Conservation (phyloP, 2,113 vertebrate genomes). For the Mirounga angustirostris region DNA sequence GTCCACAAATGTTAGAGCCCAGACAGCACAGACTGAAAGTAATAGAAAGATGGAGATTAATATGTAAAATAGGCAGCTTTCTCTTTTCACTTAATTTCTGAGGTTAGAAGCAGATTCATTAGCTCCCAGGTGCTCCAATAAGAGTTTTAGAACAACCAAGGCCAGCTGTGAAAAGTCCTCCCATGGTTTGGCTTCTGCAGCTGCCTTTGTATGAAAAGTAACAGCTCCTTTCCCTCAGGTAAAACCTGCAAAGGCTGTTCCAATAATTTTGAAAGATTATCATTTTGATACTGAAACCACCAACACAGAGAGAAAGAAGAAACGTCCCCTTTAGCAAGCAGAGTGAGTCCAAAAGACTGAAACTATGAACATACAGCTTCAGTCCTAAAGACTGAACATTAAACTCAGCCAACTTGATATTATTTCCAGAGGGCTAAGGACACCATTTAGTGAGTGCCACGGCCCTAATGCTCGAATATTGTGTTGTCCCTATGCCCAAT, state of each 20-base stretch:
- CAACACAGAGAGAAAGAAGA: conserved; percentile 3
- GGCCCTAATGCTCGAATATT: not conserved
- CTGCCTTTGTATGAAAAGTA: conserved; percentile 30
- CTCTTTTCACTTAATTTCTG: not conserved
- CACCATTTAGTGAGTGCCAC: not conserved
- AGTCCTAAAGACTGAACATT: not conserved
- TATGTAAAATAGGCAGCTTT: not conserved
- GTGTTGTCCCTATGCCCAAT: not conserved
- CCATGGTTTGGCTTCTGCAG: not conserved
- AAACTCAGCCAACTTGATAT: not conserved
- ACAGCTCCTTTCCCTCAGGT: conserved; percentile 38
- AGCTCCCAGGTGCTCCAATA: not conserved
- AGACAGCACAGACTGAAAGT: not conserved
- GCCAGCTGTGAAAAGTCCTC: conserved; percentile 23
- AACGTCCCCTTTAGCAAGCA: not conserved
- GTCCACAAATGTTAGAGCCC: not conserved
- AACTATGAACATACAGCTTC: not conserved
- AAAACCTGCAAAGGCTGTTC: conserved; percentile 21
- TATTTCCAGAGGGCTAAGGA: not conserved
- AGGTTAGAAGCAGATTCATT: not conserved
- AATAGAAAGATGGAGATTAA: not conserved
- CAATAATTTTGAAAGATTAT: conserved; percentile 4
- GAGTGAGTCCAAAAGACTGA: not conserved
- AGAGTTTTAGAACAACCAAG: not conserved
- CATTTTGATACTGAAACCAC: not conserved